These are phyloP conservation scores for Dasypus novemcinctus DNA, from an alignment of 2,113 vertebrate genomes.

Conservation along the genomic window DNA sequence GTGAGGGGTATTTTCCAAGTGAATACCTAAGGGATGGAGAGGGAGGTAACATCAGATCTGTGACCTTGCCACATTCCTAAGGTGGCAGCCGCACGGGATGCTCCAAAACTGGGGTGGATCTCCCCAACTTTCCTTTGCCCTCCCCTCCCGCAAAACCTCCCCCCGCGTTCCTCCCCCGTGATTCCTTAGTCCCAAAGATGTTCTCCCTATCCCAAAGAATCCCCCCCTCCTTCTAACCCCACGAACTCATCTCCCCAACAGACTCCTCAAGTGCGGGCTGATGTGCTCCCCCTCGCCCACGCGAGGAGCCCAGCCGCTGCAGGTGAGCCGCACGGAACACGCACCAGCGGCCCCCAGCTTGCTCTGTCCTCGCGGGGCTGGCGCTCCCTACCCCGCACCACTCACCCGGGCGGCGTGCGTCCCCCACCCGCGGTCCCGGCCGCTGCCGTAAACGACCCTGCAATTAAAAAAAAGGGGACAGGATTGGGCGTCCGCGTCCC, in stretches of 20 bases:
- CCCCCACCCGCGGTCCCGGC: not conserved
- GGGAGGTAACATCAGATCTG: not conserved
- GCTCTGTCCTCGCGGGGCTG: conserved; percentile 89
- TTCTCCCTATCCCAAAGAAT: not conserved
- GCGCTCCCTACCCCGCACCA: conserved; percentile 89
- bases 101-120: conserved; percentile 10
- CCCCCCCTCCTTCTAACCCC: not conserved
- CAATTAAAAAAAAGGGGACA: not conserved
- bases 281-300: not conserved
- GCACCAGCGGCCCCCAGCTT: conserved; percentile 82
- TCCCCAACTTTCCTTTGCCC: conserved; percentile 60
- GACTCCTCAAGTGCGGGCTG: conserved; percentile 1
- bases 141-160: not conserved
- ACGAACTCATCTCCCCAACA: conserved; percentile 55
- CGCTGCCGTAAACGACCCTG: not conserved
- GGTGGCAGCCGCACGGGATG: not conserved
- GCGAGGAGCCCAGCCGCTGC: not conserved
- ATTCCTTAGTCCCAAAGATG: not conserved
- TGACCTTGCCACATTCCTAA: conserved; percentile 11
- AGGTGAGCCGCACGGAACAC: not conserved
- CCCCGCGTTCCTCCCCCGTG: not conserved
- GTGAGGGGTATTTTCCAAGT: not conserved
- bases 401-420: not conserved
- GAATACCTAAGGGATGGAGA: not conserved
- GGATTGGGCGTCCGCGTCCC: not conserved